Percentiles rank a stretch among this genome's conserved stretches.
phyloP scores from a whole-genome alignment of 1,140 invertebrate genomes.

The Reticulitermes speratus region DNA sequence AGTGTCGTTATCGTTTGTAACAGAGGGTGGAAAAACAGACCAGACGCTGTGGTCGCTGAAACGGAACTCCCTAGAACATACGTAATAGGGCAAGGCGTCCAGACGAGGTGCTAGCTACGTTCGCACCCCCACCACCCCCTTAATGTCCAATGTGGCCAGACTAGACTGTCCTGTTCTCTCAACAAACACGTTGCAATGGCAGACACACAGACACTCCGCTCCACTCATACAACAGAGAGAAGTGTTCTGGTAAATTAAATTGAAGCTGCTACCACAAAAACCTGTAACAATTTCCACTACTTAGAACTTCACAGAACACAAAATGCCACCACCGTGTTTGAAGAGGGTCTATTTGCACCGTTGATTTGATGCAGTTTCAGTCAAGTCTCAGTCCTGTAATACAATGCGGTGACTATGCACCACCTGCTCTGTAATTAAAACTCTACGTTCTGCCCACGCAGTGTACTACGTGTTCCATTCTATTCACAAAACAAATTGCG shows the following conservation, averaged over 20 bases:
- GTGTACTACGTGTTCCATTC: too few relatives aligned
- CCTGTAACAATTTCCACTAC: background rate
- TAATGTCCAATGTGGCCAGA: too few relatives aligned
- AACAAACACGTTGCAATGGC: background rate
- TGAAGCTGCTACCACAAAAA: background rate
- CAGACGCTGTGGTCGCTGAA: background rate
- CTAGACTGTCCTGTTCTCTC: background rate
- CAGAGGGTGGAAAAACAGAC: background rate
- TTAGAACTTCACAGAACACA: background rate
- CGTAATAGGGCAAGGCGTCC: background rate
- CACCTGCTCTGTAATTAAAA: too few relatives aligned
- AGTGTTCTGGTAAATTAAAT: background rate
- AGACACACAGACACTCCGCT: background rate
- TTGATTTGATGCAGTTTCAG: too few relatives aligned
- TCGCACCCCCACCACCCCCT: background rate
- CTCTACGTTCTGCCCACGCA: too few relatives aligned
- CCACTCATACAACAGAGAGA: background rate
- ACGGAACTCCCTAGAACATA: background rate
- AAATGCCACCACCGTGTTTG: background rate
- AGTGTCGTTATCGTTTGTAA: background rate
- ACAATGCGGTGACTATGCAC: too few relatives aligned
- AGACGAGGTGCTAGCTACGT: background rate
- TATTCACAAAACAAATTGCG: too few relatives aligned
- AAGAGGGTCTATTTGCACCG: too few relatives aligned
- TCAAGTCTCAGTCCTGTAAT: too few relatives aligned